Evolutionary conservation across 2,888 invertebrate species (phyloP), one percentile per base, ranked within the genome.

Genomic region (Sisyra terminalis): DNA sequence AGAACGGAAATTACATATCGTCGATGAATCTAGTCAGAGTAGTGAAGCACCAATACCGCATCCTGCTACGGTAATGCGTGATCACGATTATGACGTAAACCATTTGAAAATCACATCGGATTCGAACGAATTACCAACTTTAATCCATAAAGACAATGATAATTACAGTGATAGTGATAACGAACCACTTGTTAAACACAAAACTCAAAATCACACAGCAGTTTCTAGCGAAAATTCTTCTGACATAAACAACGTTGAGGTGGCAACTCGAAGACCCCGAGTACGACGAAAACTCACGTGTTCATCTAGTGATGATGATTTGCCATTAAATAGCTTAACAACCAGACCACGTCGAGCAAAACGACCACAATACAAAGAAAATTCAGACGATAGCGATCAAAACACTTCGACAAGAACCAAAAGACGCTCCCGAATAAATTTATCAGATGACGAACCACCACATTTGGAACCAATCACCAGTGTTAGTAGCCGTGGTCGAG

Each of bases 401-500:
- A 24, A 24, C 7, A 24, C 7, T 24, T 24, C 24, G 5, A 24
- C 3, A 5, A 8, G 15, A 11, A 13, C n/a, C 39, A 30, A 30
- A 32, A 10, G 43, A 38, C 32, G 46, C 16, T 42, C 43, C 34
- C 24, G 36, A 31, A 14, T 24, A 5, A 3, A 24, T 24, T 7
- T 24, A 24, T 24, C 24, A 24, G 24, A 24, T 7, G 24, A 24
- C 7, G 24, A 24, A 24, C 24, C 24, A 24, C 24, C 24, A 24
- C 24, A 24, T 24, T 7, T 24, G 7, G 24, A 24, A 24, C 60
- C 11, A 61, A 59, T 32, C 61, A 71, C 24, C 38, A 75, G 71
- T 51, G 73, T 80, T 29, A 84, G 83, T 57, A 88, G 87, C 52
- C 71, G 90, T 42, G 90, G 92, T 2, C 72, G 90, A 34, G 75